Evolutionary conservation across 2,113 vertebrate species (phyloP), one percentile per base, ranked within the genome.

Genomic region (Cyanocitta stelleri): DNA sequence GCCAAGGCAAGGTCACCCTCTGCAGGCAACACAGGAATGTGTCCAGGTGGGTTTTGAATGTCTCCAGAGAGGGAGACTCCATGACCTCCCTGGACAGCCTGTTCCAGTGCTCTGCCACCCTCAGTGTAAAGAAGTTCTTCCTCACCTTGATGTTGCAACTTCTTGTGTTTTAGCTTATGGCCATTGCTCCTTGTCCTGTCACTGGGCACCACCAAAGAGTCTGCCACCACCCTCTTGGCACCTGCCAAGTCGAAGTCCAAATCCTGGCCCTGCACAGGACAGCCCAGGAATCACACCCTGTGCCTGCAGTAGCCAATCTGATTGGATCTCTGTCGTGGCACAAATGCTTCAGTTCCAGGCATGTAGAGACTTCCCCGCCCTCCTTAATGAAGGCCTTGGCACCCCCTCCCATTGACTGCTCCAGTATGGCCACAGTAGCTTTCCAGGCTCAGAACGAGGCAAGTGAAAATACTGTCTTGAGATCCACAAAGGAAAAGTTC

Each of bases 361-460:
- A 17, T 3, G 16, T 4, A n/a, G 49, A 69, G 19, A 30, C 43
- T 74, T 76, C 44, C 18, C 17, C 1, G 0, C 35, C 48, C n/a
- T 79, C 37, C n/a, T 63, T 77, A 32, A 54, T 16, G 6, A 67
- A 59, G 21, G 23, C 61, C 59, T 2, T 30, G 24, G 18, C 61
- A 78, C 4, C 24, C 19, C 12, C 7, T 58, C 43, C 29, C 63
- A 67, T 1, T 8, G 13, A 4, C 6, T 59, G 10, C 20, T 41
- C n/a, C 29, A 13, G 8, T 46, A 16, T 35, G 39, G 44, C 29
- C n/a, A 17, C 0, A 0, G 24, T 51, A n/a, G 39, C 59, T 54
- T 74, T 68, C 52, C 73, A 7, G 13, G 5, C 43, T 77, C 39
- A 33, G 48, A 46, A 88, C 27, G 13, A 23, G 8, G 0, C 12